phyloP scores from a whole-genome alignment of 2,113 vertebrate genomes.

The Sinocyclocheilus anophthalmus region DNA sequence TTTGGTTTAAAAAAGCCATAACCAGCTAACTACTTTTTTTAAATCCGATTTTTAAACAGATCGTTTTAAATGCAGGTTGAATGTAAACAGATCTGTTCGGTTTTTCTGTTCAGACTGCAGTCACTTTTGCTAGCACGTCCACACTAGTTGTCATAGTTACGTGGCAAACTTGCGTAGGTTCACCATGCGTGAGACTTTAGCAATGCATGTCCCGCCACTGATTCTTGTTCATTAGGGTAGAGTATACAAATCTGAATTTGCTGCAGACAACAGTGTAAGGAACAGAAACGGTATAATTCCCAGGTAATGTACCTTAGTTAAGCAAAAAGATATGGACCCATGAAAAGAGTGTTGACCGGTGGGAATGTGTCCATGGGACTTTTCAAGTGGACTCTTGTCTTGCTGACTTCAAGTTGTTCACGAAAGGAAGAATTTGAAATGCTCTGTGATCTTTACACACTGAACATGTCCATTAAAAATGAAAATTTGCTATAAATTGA shows the following conservation, averaged over 20 bases:
- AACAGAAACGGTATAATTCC: not conserved
- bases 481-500: no score
- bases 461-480: not conserved
- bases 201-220: not conserved
- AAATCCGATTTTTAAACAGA: no score
- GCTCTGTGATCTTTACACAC: not conserved
- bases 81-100: not conserved
- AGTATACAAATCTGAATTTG: not conserved
- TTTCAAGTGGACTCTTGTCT: not conserved
- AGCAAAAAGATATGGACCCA: not conserved
- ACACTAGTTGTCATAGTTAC: not conserved
- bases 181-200: not conserved
- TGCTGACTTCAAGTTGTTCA: not conserved
- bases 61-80: not conserved
- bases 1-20: no score
- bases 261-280: not conserved
- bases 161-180: constrained; percentile 2
- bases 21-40: no score
- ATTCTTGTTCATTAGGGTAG: not conserved
- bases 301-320: not conserved
- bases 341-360: not conserved
- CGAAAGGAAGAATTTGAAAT: not conserved
- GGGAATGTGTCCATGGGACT: not conserved
- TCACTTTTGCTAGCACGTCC: not conserved
- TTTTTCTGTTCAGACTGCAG: not conserved